Conservation (phyloP, 2,888 invertebrate species). For the Melieria crassipennis region DNA sequence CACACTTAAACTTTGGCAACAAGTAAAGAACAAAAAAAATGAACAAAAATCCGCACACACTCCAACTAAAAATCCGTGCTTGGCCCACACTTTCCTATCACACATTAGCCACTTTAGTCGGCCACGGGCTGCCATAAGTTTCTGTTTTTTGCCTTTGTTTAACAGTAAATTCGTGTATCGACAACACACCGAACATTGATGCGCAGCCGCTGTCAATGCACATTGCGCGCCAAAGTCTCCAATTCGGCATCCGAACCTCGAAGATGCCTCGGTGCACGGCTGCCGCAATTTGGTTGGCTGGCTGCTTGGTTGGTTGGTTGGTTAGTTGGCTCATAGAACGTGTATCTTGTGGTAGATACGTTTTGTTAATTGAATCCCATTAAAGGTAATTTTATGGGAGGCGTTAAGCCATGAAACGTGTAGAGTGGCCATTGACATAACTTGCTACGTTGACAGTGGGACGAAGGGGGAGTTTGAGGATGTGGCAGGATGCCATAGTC, state of each 20-base stretch:
- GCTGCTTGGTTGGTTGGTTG: neutral
- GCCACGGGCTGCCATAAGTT: neutral
- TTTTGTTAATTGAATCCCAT: constrained; percentile 66
- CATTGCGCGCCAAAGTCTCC: no score
- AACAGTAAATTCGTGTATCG: constrained; percentile 45
- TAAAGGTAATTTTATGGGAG: constrained; percentile 67
- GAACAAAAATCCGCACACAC: neutral
- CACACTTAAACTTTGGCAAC: constrained; percentile 43
- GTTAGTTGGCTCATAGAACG: neutral
- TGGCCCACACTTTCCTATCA: no score
- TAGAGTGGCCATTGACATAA: constrained; percentile 58
- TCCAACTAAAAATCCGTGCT: neutral
- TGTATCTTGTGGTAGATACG: constrained; percentile 24
- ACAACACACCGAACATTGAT: constrained; percentile 32
- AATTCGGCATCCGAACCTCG: no score
- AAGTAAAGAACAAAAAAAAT: neutral
- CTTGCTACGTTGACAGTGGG: no score
- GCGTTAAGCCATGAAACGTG: constrained; percentile 66
- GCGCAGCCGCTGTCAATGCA: constrained; percentile 26
- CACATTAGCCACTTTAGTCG: no score
- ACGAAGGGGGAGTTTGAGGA: no score
- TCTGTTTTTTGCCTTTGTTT: constrained; percentile 34
- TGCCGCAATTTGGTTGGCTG: constrained; percentile 3
- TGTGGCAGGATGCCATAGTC: no score
- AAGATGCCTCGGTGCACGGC: constrained; percentile 9